Percentiles rank a stretch among this genome's conserved stretches.
Conservation (phyloP, 2,888 invertebrate genomes). For the Stenolophus ochropezus region DNA sequence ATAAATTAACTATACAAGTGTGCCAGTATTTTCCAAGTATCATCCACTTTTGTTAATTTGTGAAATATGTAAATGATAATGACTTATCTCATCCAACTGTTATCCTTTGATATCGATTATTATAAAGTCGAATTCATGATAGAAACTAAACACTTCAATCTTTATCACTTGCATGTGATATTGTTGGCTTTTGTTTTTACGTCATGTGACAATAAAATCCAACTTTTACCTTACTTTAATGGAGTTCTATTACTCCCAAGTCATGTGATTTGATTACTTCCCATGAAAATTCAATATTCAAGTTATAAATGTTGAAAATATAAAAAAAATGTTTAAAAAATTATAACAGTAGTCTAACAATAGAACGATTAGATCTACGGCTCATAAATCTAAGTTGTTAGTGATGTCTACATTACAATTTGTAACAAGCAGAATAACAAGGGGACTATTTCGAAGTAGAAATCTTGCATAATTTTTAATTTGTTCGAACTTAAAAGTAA, state of each 20-base stretch:
- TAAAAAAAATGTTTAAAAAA: too few relatives aligned
- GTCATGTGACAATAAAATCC: neutral
- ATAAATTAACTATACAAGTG: slow-evolving; percentile 20
- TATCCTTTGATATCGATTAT: slow-evolving; percentile 35
- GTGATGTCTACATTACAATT: too few relatives aligned
- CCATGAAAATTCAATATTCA: neutral
- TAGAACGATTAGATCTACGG: too few relatives aligned
- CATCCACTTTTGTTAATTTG: slow-evolving; percentile 24
- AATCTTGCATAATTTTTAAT: too few relatives aligned
- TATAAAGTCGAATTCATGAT: slow-evolving; percentile 18
- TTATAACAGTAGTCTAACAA: too few relatives aligned
- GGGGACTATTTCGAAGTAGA: too few relatives aligned
- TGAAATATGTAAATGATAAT: slow-evolving; percentile 37
- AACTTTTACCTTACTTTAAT: neutral
- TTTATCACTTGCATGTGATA: slow-evolving; percentile 35
- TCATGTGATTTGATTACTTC: neutral
- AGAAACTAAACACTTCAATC: neutral
- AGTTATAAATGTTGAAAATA: too few relatives aligned
- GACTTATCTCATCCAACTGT: slow-evolving; percentile 36
- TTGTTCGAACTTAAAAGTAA: too few relatives aligned
- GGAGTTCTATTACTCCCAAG: neutral
- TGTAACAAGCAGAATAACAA: too few relatives aligned
- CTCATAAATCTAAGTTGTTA: too few relatives aligned
- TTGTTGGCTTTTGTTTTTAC: slow-evolving; percentile 5
- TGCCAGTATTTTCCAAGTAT: neutral